Conservation (phyloP, 2,797 vertebrate genomes). For the Poliocrania exsul region DNA sequence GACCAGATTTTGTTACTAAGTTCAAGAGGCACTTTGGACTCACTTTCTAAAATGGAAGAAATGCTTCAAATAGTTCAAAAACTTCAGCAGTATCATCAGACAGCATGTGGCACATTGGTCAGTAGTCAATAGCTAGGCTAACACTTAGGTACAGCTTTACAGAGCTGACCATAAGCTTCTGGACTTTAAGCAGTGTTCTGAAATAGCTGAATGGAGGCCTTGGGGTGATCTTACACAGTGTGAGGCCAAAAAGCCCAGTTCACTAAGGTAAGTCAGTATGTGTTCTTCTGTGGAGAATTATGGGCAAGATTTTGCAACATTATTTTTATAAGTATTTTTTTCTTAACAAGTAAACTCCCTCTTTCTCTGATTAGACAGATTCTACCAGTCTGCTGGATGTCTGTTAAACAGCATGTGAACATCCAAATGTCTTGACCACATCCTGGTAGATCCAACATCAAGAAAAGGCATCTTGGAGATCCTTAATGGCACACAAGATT, state of each 20-base stretch:
- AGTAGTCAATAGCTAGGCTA: background rate
- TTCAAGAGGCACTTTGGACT: background rate
- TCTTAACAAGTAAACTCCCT: background rate
- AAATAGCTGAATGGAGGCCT: background rate
- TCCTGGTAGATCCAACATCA: background rate
- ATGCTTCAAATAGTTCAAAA: background rate
- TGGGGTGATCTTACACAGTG: background rate
- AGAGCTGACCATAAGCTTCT: background rate
- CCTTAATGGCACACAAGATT: background rate
- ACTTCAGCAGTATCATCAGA: background rate
- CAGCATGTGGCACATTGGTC: background rate
- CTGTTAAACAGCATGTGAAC: background rate
- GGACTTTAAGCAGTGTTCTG: background rate
- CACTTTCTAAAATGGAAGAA: background rate
- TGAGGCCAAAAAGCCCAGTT: background rate
- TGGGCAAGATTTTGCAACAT: background rate
- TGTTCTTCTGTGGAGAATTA: background rate
- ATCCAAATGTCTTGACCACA: background rate
- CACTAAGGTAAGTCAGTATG: accelerated
- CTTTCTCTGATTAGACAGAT: accelerated
- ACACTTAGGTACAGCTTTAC: background rate
- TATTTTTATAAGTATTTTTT: background rate
- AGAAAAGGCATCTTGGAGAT: background rate
- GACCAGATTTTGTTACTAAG: background rate
- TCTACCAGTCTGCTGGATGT: background rate